Evolutionary conservation across 2,797 vertebrate genomes (phyloP), one percentile per base, ranked within the genome.

Genomic region (Chaetodon trifasciatus): DNA sequence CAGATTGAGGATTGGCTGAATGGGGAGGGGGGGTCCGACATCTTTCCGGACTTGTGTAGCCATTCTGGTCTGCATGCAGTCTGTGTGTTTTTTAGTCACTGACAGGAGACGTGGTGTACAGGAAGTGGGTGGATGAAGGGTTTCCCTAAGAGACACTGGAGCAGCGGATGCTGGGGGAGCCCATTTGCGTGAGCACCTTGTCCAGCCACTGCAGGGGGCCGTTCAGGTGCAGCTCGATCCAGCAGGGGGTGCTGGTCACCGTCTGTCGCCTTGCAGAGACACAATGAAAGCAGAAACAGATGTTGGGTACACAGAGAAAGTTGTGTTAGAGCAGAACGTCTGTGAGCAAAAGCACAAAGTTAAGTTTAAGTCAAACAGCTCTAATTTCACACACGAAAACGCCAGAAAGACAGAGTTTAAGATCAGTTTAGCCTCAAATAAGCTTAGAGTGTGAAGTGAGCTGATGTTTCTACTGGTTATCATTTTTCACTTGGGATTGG

Each of bases 181-280:
- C 98, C 98, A 99, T 99, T 50, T 99, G 98, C 0, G 98, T 99
- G 12, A 99, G 97, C 80, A 99, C 98, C 93, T 99, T 99, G 95
- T 99, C 98, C 47, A 99, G 95, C 98, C 98, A 99, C 93, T 99
- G 98, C 93, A 99, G 75, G 32, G 98, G 98, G 3, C 98, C 98
- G 0, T 99, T 99, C 44, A 99, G 97, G 90, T 99, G 98, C 88
- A 99, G 97, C 91, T 99, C 98, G 0, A 99, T 99, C 98, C 98
- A 99, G 96, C 98, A 99, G 91, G 98, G 98, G 89, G 98, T 99
- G 95, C 98, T 99, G 88, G 98, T 99, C 93, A 99, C 98, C 0
- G 98, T 99, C 95, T 99, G 98, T 73, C 98, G 96, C 95, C 98
- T 98, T 75, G 21, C 61, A 85, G 61, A 74, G 35, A 88, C 63